Evolutionary conservation across 2,797 vertebrate genomes (phyloP).

Genomic region (Darevskia nairensis): DNA sequence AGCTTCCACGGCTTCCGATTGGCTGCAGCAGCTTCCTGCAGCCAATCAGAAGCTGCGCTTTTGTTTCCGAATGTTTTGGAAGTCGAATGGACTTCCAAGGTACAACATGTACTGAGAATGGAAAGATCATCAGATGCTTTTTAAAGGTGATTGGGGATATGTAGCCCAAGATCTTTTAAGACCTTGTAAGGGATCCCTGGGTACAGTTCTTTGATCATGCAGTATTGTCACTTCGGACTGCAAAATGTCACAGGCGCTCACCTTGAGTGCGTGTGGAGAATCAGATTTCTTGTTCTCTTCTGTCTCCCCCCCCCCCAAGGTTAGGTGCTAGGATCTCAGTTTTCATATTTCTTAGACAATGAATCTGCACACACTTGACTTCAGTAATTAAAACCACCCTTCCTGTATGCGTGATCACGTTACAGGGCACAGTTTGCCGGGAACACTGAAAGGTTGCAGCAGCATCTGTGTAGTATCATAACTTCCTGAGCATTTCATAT

Average conservation of each 20-base stretch:
- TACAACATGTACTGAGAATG: too few species aligned
- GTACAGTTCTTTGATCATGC: too few species aligned
- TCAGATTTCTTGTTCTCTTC: background rate
- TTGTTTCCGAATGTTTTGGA: too few species aligned
- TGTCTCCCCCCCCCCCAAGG: background rate
- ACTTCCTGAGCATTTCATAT: constrained; percentile 8
- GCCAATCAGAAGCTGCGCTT: too few species aligned
- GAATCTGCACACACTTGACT: constrained; percentile 2
- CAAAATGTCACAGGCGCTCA: background rate
- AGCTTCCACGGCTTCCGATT: too few species aligned
- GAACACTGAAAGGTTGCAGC: constrained; percentile 33
- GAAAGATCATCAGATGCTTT: too few species aligned
- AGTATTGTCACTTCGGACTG: background rate
- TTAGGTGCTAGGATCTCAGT: background rate
- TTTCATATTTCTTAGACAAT: constrained; percentile 6
- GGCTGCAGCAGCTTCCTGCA: too few species aligned
- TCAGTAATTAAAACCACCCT: constrained; percentile 23
- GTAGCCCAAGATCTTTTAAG: too few species aligned
- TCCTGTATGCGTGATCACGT: accelerated
- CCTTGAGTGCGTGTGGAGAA: background rate
- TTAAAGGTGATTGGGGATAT: too few species aligned
- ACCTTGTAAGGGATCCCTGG: too few species aligned
- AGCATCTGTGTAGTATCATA: background rate
- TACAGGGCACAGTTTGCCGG: background rate
- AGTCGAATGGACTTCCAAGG: too few species aligned